Percentiles rank a stretch among this genome's conserved stretches.
These are phyloP conservation scores for Sphaerodactylus townsendi DNA, from an alignment of 2,113 vertebrate genomes.

Conservation along the genomic window DNA sequence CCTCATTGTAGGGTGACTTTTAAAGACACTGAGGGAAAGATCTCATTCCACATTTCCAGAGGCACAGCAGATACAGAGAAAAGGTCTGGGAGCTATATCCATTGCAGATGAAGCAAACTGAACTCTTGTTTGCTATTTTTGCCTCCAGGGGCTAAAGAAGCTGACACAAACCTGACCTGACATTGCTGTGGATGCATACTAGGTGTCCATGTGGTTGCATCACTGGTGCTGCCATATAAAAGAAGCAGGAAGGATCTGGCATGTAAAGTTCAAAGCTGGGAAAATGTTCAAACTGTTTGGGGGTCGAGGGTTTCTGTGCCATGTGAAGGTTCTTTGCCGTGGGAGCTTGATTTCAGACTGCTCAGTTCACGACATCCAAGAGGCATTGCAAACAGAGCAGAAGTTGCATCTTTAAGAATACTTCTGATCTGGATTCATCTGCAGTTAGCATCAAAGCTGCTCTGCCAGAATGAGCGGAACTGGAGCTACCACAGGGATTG, in stretches of 20 bases:
- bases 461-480: neutral
- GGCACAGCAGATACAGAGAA: neutral
- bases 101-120: neutral
- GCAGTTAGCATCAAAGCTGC: neutral
- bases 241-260: neutral
- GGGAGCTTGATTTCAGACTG: neutral
- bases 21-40: neutral
- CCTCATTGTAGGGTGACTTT: neutral
- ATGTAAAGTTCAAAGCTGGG: neutral
- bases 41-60: neutral
- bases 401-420: neutral
- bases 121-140: neutral
- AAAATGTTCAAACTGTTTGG: neutral
- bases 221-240: neutral
- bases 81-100: neutral
- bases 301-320: neutral
- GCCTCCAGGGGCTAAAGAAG: neutral
- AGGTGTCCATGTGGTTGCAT: neutral
- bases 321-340: neutral
- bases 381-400: neutral
- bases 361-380: neutral
- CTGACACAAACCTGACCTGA: neutral
- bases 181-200: neutral
- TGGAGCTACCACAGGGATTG: neutral
- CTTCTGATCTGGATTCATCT: neutral